Base-by-base conservation (phyloP, 2,888 invertebrate genomes). In the Neocrepidodera transversa region DNA sequence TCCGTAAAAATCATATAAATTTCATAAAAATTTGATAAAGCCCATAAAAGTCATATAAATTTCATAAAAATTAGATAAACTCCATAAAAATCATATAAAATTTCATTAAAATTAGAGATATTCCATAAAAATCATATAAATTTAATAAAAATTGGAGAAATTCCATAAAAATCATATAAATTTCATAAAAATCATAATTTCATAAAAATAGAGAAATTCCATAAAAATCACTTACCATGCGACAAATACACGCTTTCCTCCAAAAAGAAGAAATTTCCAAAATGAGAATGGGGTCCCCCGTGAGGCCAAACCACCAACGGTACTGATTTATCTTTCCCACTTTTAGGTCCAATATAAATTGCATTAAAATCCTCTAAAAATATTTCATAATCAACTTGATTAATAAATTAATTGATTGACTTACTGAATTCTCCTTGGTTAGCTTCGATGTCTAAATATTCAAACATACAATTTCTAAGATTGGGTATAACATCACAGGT, bases 201-300 rank as follows among this genome's bases (percentile, higher is more conserved):
- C n/a, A n/a, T n/a, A n/a, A n/a, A n/a, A n/a, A n/a, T n/a, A n/a
- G n/a, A n/a, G n/a, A n/a, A n/a, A n/a, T n/a, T n/a, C n/a, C n/a
- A n/a, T n/a, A n/a, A n/a, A n/a, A n/a, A n/a, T n/a, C 10, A n/a
- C n/a, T 35, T 47, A 58, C 58, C 58, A n/a, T 45, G 36, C 3
- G 2, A 14, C 4, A 58, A 11, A 18, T 51, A 49, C 38, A 51
- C 49, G 17, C 14, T 20, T 30, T 45, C 58, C 40, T 58, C 58
- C 28, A 58, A 32, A 51, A 51, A 58, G 3, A 58, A 30, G 11
- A 23, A 51, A 73, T 90, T 87, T 5, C 83, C 81, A 74, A 87
- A 88, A 35, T 82, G 82, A 1, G 85, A 79, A 75, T 94, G 93
- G 0, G 93, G 94, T 0, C 94, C 95, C 45, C 95, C 94, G 79